A percentile compares a stretch with the other conserved stretches of the same genome.
Evolutionary conservation across 2,113 vertebrate genomes (phyloP).

Genomic region (Chloropsis hardwickii): DNA sequence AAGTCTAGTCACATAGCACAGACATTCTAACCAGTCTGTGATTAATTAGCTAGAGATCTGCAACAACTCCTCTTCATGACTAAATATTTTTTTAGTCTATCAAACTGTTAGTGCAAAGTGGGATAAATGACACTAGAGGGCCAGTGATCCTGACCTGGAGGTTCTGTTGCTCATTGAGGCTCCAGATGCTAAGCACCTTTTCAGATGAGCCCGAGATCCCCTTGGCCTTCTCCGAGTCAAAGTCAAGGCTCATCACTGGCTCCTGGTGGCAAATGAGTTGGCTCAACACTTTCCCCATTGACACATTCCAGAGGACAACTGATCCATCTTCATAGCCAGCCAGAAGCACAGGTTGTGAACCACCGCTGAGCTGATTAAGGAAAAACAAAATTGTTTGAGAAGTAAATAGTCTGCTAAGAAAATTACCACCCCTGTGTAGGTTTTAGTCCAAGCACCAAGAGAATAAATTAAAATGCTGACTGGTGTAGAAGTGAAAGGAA

Average conservation of each 20-base stretch:
- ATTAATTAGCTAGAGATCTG: conserved; percentile 78
- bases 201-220: conserved; percentile 91
- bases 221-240: conserved; percentile 79
- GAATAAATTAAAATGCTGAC: neutral
- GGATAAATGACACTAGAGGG: conserved; percentile 68
- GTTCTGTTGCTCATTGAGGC: conserved; percentile 81
- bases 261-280: conserved; percentile 81
- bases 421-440: neutral
- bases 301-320: conserved; percentile 87
- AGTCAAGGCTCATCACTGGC: conserved; percentile 92
- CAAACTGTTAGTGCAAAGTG: conserved; percentile 76
- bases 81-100: conserved; percentile 83
- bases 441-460: neutral
- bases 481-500: neutral
- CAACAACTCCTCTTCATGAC: conserved; percentile 76
- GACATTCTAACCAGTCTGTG: conserved; percentile 70
- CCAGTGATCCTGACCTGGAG: conserved; percentile 86
- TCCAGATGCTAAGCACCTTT: conserved; percentile 87
- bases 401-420: neutral
- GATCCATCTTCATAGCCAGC: conserved; percentile 94
- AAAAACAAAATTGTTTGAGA: neutral
- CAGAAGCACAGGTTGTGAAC: conserved; percentile 79
- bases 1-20: conserved; percentile 31
- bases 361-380: conserved; percentile 69
- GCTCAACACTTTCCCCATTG: conserved; percentile 77